phyloP scores from a whole-genome alignment of 2,888 invertebrate species.

The Hirtodrosophila alboralis region DNA sequence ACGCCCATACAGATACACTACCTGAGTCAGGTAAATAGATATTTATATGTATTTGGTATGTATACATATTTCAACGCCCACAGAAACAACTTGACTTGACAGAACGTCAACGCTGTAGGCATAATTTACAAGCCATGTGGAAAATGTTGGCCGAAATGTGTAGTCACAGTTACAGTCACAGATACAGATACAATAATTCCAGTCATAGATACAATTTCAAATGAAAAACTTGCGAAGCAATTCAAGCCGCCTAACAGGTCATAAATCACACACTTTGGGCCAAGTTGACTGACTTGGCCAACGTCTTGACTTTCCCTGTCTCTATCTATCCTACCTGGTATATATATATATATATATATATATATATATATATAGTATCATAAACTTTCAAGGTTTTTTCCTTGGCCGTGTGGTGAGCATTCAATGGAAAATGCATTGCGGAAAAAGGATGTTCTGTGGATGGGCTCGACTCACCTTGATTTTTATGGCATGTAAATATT shows the following conservation, averaged over 20 bases:
- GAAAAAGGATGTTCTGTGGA: constrained; percentile 72
- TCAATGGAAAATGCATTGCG: constrained; percentile 75
- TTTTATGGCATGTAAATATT: constrained; percentile 78
- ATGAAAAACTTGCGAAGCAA: constrained; percentile 63
- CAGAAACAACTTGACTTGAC: constrained; percentile 77
- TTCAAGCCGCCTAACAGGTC: constrained; percentile 61
- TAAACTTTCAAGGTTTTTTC: constrained; percentile 67
- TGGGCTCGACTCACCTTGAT: constrained; percentile 66
- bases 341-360: too few relatives aligned
- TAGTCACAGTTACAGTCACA: constrained; percentile 44
- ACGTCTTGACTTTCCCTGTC: constrained; percentile 65
- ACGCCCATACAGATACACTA: constrained; percentile 35
- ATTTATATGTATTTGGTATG: not conserved
- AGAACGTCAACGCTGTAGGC: constrained; percentile 53
- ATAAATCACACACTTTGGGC: constrained; percentile 61
- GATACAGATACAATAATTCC: constrained; percentile 30
- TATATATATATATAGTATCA: constrained; percentile 26
- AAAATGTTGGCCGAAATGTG: constrained; percentile 26
- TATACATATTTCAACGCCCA: constrained; percentile 61
- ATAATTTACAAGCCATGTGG: constrained; percentile 68
- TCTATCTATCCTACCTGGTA: constrained; percentile 35
- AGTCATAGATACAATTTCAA: constrained; percentile 51
- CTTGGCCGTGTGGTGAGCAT: constrained; percentile 33
- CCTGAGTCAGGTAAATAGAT: constrained; percentile 24
- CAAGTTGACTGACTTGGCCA: constrained; percentile 60